phyloP scores from a whole-genome alignment of 1,140 invertebrate genomes.

The Lordiphosa clarofinis region DNA sequence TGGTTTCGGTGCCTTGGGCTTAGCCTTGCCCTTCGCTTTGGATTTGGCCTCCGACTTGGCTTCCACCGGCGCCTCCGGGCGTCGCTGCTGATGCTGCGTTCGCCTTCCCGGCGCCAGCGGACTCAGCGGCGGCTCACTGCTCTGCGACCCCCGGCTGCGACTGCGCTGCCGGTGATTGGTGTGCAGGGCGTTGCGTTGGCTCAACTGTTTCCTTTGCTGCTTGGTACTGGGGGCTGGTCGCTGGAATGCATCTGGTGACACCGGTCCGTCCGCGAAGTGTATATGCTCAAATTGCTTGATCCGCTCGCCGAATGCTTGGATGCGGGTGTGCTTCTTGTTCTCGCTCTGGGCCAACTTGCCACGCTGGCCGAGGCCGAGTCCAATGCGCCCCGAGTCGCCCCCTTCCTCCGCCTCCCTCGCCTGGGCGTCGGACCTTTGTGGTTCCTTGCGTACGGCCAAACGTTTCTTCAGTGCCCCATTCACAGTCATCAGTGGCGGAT shows the following conservation, averaged over 20 bases:
- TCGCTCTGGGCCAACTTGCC: slow-evolving; percentile 1
- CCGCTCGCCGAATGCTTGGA: slow-evolving; percentile 43
- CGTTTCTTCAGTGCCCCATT: slow-evolving; percentile 30
- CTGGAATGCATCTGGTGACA: slow-evolving; percentile 29
- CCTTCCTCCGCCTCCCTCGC: not conserved
- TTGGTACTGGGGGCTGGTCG: slow-evolving; percentile 11
- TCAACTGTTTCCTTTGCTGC: slow-evolving; percentile 12
- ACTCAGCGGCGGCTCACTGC: slow-evolving; percentile 17
- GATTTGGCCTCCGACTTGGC: no score
- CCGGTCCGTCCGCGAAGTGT: slow-evolving; percentile 57
- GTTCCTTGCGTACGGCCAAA: slow-evolving; percentile 8
- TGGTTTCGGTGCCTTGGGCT: slow-evolving; percentile 2
- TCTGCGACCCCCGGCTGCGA: slow-evolving; percentile 6
- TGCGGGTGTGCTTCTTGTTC: slow-evolving; percentile 21
- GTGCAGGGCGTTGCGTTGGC: slow-evolving; percentile 36
- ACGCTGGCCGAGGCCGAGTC: not conserved
- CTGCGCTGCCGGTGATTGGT: slow-evolving; percentile 33
- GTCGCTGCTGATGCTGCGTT: slow-evolving; percentile 30
- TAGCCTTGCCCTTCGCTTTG: not conserved
- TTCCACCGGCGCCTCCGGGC: slow-evolving; percentile 7
- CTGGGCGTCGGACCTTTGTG: not conserved
- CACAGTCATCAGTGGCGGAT: slow-evolving; percentile 34
- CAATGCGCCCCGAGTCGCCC: slow-evolving; percentile 4
- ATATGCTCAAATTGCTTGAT: slow-evolving; percentile 40
- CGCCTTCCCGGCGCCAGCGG: slow-evolving; percentile 29